phyloP scores from a whole-genome alignment of 2,113 vertebrate genomes.

The Todiramphus saurophagus region DNA sequence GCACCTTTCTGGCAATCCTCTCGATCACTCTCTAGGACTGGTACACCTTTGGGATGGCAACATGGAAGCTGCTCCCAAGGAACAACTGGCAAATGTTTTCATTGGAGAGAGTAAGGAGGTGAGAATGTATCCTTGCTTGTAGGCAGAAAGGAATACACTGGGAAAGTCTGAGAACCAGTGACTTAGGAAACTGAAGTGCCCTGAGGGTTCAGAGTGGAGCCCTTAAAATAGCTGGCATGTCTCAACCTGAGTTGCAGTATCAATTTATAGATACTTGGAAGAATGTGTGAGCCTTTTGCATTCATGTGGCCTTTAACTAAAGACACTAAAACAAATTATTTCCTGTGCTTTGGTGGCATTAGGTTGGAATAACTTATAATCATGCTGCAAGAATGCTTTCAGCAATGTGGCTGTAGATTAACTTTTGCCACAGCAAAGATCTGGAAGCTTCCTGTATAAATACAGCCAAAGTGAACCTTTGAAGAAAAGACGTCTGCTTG shows the following conservation, averaged over 20 bases:
- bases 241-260: slow-evolving; percentile 32
- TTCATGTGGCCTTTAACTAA: background rate
- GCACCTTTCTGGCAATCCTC: background rate
- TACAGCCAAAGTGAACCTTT: background rate
- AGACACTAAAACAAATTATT: slow-evolving; percentile 18
- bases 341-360: slow-evolving; percentile 31
- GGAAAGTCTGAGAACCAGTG: background rate
- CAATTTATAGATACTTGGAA: slow-evolving; percentile 21
- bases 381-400: slow-evolving; percentile 10
- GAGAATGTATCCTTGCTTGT: background rate
- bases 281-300: background rate
- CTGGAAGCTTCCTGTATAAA: slow-evolving; percentile 33
- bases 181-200: slow-evolving; percentile 13
- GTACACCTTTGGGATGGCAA: background rate
- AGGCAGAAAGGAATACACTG: background rate
- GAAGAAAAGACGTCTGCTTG: background rate
- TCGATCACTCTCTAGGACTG: background rate
- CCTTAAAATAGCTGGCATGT: background rate
- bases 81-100: background rate
- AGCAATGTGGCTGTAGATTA: slow-evolving; percentile 34
- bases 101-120: background rate
- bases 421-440: background rate
- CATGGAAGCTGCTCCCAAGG: background rate
- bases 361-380: background rate
- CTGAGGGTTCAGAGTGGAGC: background rate